phyloP scores from a whole-genome alignment of 1,140 invertebrate species.

The Magallana angulata region DNA sequence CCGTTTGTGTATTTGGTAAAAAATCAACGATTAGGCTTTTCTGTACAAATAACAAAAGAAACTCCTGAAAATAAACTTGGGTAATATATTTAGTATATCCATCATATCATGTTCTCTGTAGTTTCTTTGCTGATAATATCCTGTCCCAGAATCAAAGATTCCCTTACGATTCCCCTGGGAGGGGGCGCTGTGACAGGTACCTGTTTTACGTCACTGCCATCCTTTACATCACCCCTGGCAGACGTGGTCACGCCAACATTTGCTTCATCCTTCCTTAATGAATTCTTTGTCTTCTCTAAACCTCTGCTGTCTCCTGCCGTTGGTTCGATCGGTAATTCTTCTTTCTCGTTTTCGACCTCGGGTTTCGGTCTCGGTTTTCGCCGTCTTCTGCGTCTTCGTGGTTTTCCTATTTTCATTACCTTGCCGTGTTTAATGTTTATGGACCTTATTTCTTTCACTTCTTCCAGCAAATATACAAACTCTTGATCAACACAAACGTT shows the following conservation, averaged over 20 bases:
- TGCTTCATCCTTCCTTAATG: neutral
- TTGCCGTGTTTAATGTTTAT: slow-evolving; percentile 47
- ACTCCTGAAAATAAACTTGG: no score
- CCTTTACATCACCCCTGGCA: neutral
- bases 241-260: neutral
- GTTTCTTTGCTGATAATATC: neutral
- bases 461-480: slow-evolving; percentile 43
- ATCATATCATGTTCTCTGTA: neutral
- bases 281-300: neutral
- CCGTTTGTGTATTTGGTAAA: no score
- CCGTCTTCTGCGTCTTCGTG: neutral
- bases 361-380: slow-evolving; percentile 18
- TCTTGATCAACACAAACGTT: slow-evolving; percentile 46
- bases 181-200: neutral
- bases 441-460: slow-evolving; percentile 43
- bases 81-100: no score
- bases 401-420: slow-evolving; percentile 47
- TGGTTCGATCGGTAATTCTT: neutral
- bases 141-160: neutral
- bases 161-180: neutral
- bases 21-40: no score
- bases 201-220: neutral
- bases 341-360: neutral
- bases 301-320: neutral
- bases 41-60: no score